Evolutionary conservation across 2,113 vertebrate genomes (phyloP), one percentile per base, ranked within the genome.

Genomic region (Ciconia stormi): DNA sequence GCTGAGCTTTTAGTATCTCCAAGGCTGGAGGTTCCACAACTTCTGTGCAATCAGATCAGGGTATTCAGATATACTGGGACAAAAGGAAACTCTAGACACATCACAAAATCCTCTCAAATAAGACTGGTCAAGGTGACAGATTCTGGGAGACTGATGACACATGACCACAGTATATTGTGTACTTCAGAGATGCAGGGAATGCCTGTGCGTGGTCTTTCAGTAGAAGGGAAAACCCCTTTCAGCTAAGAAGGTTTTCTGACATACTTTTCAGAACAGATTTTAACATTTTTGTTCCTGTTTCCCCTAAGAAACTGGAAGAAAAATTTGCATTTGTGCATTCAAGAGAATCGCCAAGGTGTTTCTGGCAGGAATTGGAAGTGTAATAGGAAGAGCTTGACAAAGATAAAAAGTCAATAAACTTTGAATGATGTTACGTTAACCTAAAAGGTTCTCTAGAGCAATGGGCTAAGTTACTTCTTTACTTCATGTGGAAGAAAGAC

Each of bases 361-460:
- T 81, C 74, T 91, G 63, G 29, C 47, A 95, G 65, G 84, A 89
- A 77, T 10, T 72, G 52, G 81, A 90, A 91, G 69, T 36, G 11
- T 56, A 56, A 73, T 66, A 55, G 69, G 42, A 82, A 9, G 38
- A 59, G 32, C 46, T 14, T 27, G 58, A 92, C 19, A 22, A 71
- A 73, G 53, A 74, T 61, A 85, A 86, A 80, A 84, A 42, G 40
- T 79, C 83, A 62, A 77, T 94, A 95, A 87, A 62, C 27, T 52
- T 50, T 91, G 52, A 85, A 40, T 38, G 40, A 21, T 55, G 18
- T 29, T 36, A 61, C 3, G 38, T 10, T 66, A 79, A 97, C 87
- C 95, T 95, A 95, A 96, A 92, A 77, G 82, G 79, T 95, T 93
- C 73, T 96, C 58, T 82, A 90, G 87, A 93, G 93, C 73, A 89